Base-by-base conservation (phyloP, 2,797 vertebrate genomes). In the Gymnopithys bicolor region DNA sequence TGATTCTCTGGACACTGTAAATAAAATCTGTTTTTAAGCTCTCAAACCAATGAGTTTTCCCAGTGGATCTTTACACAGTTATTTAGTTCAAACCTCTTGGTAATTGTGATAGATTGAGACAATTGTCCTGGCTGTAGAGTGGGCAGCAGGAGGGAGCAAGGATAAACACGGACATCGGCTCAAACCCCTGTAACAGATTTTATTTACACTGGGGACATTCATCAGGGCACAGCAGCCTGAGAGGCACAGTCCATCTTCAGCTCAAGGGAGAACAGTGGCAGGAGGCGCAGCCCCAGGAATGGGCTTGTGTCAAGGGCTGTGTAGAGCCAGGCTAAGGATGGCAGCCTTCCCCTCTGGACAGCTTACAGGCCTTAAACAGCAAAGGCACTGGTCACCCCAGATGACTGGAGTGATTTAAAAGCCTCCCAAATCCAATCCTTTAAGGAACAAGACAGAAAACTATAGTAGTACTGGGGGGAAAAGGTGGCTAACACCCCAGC, bases 71-170 rank as follows among this genome's bases (percentile, higher is more conserved):
- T 87, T 97, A 92, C 75, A 43, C 77, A 96, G 85, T 97, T 91
- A 90, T 96, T 97, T 96, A 96, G 80, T 86, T 93, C 93, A 67
- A 91, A 93, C 69, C 64, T 92, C 94, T 93, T 39, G 13, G 76
- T 97, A 97, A 98, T 95, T 96, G 93, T 97, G 96, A 97, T 92
- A 53, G 89, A 95, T 93, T 48, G 90, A 95, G 87, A 95, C 79
- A 96, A 97, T 97, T 75, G 88, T 73, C 92, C 88, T 18, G 21
- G 82, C 79, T 59, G 70, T 52, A 82, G 91, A 93, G 66, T 8
- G 63, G 70, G 89, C 89, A 96, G 90, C 74, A 70, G 69, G 77
- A 89, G 63, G 92, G 94, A 96, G 35, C 27, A 6, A 63, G 91
- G 52, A 76, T 6, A 3, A 60, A 19, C 48, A 9, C 1, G 64